Base-by-base conservation (phyloP, 2,113 vertebrate species). In the Chelonoidis abingdonii region DNA sequence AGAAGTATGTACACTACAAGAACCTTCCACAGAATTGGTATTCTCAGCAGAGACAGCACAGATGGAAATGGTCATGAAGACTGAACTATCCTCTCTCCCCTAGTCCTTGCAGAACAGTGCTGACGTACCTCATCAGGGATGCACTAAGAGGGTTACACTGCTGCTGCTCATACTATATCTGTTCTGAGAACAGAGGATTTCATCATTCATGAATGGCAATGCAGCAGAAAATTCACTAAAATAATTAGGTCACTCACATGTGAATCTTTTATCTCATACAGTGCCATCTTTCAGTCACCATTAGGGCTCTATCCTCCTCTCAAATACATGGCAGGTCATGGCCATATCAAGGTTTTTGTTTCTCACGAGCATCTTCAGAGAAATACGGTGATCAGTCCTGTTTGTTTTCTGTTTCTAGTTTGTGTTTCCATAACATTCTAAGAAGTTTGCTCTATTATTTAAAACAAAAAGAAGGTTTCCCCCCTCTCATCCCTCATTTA, bases 61-160 rank as follows among this genome's bases (percentile, higher is more conserved):
- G 41, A 10, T 69, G 12, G 3, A 62, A 35, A 11, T 72, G 80
- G 35, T 22, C 62, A 1, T 5, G 56, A 0, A 1, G 27, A 72
- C 25, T 31, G 59, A 5, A 35, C n/a, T 1, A 44, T 14, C 24
- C 25, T 81, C 82, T 80, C 44, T 14, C 83, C 47, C 31, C 79
- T 12, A 38, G 35, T n/a, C 19, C n/a, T 38, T 72, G 35, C 19
- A 38, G 19, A 72, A 72, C 17, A 22, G 3, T 72, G 31, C 29
- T 19, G 35, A 35, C 35, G 3, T 72, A 72, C 3, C 16, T 83
- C 47, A 54, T 6, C 31, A 6, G 1, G 1, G n/a, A 31, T 3
- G 35, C 8, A 13, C 25, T 2, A 1, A 79, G 76, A 1, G 84
- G 38, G 17, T 84, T 69, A 31, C 44, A 2, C 10, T 49, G 80